These are phyloP conservation scores for Paraplagusia blochii DNA, from an alignment of 2,113 vertebrate species.

Conservation along the genomic window DNA sequence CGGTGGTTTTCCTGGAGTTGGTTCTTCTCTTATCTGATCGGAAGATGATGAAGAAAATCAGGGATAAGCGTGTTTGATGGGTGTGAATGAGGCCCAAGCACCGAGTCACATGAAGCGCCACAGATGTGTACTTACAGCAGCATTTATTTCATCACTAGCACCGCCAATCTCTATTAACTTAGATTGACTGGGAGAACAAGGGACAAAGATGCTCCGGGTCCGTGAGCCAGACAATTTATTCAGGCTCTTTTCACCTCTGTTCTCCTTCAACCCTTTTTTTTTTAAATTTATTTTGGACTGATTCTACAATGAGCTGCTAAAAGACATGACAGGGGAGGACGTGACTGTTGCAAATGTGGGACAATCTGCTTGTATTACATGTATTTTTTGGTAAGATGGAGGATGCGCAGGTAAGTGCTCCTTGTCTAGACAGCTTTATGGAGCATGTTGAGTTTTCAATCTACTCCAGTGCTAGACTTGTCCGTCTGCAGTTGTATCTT, in stretches of 20 bases:
- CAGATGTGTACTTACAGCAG: constrained; percentile 7
- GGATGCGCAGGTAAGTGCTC: no score
- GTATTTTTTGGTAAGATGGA: no score
- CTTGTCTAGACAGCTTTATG: no score
- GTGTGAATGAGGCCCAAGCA: constrained; percentile 3
- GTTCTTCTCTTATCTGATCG: constrained; percentile 18
- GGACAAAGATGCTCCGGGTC: background rate
- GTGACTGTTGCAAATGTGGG: background rate
- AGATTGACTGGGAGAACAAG: constrained; percentile 8
- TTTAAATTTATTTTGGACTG: constrained; percentile 7
- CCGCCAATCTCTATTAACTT: constrained; percentile 9
- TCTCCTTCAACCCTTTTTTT: constrained; percentile 10
- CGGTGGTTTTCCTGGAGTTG: constrained; percentile 18
- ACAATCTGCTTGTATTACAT: background rate
- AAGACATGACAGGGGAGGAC: background rate
- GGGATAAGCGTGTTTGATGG: constrained; percentile 10
- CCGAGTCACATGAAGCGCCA: constrained; percentile 11
- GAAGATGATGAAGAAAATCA: constrained; percentile 33
- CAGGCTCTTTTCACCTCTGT: constrained; percentile 9
- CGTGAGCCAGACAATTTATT: background rate
- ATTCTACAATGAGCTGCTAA: background rate
- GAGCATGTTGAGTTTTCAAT: no score
- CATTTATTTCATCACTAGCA: constrained; percentile 40
- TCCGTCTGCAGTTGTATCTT: no score
- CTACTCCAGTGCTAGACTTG: no score